Evolutionary conservation across 2,888 invertebrate genomes (phyloP).

Genomic region (Caenorhabditis panamensis): DNA sequence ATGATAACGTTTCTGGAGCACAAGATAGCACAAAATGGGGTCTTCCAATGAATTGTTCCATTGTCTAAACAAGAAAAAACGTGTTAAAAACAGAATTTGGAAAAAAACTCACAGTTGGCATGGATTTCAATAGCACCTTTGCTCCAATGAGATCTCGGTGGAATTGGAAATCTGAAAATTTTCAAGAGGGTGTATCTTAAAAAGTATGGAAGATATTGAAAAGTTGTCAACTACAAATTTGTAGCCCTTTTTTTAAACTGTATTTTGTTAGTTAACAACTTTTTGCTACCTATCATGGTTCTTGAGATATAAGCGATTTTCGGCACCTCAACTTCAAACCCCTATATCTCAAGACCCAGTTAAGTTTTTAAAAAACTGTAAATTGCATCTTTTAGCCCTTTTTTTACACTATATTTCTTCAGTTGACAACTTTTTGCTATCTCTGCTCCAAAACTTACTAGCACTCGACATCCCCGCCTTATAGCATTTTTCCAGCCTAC

Average conservation of each 20-base stretch:
- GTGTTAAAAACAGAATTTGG: background rate
- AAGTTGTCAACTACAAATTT: background rate
- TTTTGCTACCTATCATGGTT: background rate
- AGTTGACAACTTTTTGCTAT: too few relatives aligned
- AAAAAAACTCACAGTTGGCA: constrained; percentile 16
- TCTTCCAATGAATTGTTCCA: constrained; percentile 34
- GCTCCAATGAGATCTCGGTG: constrained; percentile 35
- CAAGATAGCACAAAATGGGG: constrained; percentile 27
- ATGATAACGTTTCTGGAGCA: constrained; percentile 11
- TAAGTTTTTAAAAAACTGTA: background rate
- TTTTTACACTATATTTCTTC: too few relatives aligned
- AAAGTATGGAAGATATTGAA: too few relatives aligned
- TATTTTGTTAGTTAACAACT: background rate
- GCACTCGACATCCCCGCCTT: constrained; percentile 28
- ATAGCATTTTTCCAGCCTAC: constrained; percentile 31
- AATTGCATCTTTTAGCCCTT: too few relatives aligned
- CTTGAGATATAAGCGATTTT: background rate
- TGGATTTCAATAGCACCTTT: background rate
- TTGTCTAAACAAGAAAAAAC: constrained; percentile 14
- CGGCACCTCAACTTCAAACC: background rate
- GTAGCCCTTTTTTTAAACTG: background rate
- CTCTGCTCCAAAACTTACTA: constrained; percentile 6
- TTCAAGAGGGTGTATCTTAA: too few relatives aligned
- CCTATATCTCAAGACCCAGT: too few relatives aligned
- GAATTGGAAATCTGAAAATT: constrained; percentile 42